These are phyloP conservation scores for Gobionotothen gibberifrons DNA, from an alignment of 2,797 vertebrate genomes.

Conservation along the genomic window DNA sequence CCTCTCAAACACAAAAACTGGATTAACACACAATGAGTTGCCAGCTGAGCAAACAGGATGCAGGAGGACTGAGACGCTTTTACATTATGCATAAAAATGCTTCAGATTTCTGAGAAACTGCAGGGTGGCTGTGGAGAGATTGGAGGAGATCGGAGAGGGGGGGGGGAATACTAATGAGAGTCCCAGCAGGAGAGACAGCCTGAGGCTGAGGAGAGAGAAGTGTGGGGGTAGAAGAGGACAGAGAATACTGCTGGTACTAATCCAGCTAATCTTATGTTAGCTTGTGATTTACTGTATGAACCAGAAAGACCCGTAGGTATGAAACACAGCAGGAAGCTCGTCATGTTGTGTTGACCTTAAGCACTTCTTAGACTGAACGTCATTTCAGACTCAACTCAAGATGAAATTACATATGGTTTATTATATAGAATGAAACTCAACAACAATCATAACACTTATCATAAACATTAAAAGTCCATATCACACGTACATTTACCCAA, in stretches of 20 bases:
- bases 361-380: too few relatives aligned
- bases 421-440: too few relatives aligned
- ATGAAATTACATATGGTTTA: too few relatives aligned
- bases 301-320: neutral
- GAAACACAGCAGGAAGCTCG: neutral
- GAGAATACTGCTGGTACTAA: neutral
- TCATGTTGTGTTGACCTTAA: neutral
- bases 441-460: too few relatives aligned
- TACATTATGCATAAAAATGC: slow-evolving; percentile 4
- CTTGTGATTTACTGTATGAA: neutral
- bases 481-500: too few relatives aligned
- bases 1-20: neutral
- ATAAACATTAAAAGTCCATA: too few relatives aligned
- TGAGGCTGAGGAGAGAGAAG: slow-evolving; percentile 23
- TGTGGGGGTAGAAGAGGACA: neutral
- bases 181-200: slow-evolving; percentile 37
- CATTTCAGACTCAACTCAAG: too few relatives aligned
- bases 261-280: neutral
- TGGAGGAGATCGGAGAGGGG: slow-evolving; percentile 39
- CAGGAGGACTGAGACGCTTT: neutral
- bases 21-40: neutral
- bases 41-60: neutral
- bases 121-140: slow-evolving; percentile 6
- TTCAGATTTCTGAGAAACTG: too few relatives aligned
- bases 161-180: slow-evolving; percentile 21